Conservation (phyloP, 2,888 invertebrate genomes). For the Gortyna flavago region DNA sequence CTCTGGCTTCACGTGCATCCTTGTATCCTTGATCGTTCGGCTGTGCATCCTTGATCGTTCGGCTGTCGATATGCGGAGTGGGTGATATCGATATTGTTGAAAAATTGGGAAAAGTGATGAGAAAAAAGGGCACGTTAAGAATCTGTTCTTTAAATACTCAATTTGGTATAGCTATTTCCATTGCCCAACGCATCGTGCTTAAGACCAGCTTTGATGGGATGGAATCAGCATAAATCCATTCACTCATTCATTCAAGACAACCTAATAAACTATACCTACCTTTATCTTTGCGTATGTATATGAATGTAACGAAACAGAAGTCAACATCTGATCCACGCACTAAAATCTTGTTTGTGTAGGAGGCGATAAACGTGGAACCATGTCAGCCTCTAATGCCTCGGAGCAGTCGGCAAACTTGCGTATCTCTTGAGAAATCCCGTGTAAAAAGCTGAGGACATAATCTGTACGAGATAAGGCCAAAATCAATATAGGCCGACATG, state of each 20-base stretch:
- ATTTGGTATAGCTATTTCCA: too few relatives aligned
- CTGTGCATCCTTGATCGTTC: slow-evolving; percentile 59
- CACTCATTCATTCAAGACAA: not conserved
- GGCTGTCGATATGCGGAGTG: slow-evolving; percentile 30
- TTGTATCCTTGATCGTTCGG: slow-evolving; percentile 59
- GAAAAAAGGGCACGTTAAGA: not conserved
- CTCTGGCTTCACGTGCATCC: slow-evolving; percentile 71
- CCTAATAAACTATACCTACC: not conserved
- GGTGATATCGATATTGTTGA: slow-evolving; percentile 42
- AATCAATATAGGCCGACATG: slow-evolving; percentile 45
- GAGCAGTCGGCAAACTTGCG: slow-evolving; percentile 46
- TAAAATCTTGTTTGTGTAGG: slow-evolving; percentile 49
- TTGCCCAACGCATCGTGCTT: not conserved
- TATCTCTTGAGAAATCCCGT: slow-evolving; percentile 61
- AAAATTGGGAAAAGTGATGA: not conserved
- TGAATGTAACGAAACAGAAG: slow-evolving; percentile 35
- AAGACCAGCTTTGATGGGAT: too few relatives aligned
- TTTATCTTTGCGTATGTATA: not conserved
- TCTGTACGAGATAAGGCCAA: slow-evolving; percentile 56
- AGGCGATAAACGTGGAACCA: slow-evolving; percentile 37
- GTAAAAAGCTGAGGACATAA: slow-evolving; percentile 64
- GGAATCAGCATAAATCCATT: not conserved
- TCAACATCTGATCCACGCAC: slow-evolving; percentile 45
- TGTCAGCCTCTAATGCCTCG: slow-evolving; percentile 48
- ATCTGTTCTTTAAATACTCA: not conserved